phyloP scores from a whole-genome alignment of 2,797 vertebrate species.

The Coreius guichenoti region DNA sequence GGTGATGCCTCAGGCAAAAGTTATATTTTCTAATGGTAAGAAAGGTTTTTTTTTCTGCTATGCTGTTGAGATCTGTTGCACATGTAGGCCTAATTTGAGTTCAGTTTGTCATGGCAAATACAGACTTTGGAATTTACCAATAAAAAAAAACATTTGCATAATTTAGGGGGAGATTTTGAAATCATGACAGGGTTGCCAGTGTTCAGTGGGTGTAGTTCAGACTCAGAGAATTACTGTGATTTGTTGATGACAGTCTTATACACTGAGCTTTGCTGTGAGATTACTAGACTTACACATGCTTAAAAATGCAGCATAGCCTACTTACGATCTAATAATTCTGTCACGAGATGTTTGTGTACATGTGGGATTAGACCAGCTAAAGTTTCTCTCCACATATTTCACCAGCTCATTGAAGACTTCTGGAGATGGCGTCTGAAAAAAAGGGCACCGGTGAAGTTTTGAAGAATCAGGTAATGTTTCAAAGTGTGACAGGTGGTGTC shows the following conservation, averaged over 20 bases:
- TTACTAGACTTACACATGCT: background rate
- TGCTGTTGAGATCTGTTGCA: background rate
- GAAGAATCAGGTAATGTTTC: slow-evolving; percentile 13
- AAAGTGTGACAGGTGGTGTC: background rate
- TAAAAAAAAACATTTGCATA: background rate
- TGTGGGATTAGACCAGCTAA: slow-evolving; percentile 9
- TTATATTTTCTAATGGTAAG: too few relatives aligned
- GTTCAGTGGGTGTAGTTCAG: background rate
- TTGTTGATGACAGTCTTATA: background rate
- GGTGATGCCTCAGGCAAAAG: background rate
- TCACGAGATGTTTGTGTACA: slow-evolving; percentile 11
- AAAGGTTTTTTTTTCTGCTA: background rate
- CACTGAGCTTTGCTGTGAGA: background rate
- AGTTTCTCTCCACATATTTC: slow-evolving; percentile 12
- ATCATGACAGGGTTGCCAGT: background rate
- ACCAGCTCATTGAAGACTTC: background rate
- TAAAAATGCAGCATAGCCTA: background rate
- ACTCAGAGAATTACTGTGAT: background rate
- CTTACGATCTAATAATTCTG: slow-evolving; percentile 14
- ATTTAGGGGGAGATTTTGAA: slow-evolving; percentile 13
- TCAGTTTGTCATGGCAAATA: background rate
- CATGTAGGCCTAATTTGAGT: background rate
- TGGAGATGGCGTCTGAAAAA: slow-evolving; percentile 19
- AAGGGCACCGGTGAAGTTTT: background rate
- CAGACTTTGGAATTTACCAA: background rate